Percentiles rank a stretch among this genome's conserved stretches.
Evolutionary conservation across 2,113 vertebrate species (phyloP).

Genomic region (Anarrhichthys ocellatus): DNA sequence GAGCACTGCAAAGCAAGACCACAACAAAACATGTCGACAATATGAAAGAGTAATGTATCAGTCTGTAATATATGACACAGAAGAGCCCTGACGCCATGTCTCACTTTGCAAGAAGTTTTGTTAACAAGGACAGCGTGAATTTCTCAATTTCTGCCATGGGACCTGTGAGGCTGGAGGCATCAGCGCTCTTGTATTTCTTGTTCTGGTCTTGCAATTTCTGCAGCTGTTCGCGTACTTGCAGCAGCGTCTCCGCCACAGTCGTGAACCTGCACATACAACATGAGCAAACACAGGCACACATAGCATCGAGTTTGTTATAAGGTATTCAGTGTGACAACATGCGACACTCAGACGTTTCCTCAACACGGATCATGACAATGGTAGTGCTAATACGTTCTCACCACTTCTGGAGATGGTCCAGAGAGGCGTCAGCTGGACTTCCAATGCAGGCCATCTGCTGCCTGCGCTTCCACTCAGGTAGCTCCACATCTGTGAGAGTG

Average conservation of each 20-base stretch:
- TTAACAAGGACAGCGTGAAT: slow-evolving; percentile 81
- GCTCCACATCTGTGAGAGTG: slow-evolving; percentile 85
- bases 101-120: slow-evolving; percentile 89
- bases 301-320: not conserved
- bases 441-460: slow-evolving; percentile 94
- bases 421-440: slow-evolving; percentile 86
- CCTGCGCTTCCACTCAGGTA: slow-evolving; percentile 91
- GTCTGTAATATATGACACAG: not conserved
- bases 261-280: slow-evolving; percentile 87
- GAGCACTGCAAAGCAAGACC: slow-evolving; percentile 82
- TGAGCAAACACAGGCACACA: not conserved
- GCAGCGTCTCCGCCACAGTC: slow-evolving; percentile 85
- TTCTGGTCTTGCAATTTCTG: slow-evolving; percentile 91
- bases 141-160: slow-evolving; percentile 82
- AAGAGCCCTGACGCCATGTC: not conserved
- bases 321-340: no score
- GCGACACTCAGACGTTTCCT: not conserved
- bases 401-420: slow-evolving; percentile 93
- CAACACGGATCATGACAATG: not conserved
- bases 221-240: slow-evolving; percentile 88
- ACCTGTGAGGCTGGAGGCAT: slow-evolving; percentile 76
- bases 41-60: not conserved
- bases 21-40: not conserved
- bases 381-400: slow-evolving; percentile 47
- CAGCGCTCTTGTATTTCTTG: slow-evolving; percentile 82